Conservation (phyloP, 23 tunicate species). For the Phallusia fumigata region DNA sequence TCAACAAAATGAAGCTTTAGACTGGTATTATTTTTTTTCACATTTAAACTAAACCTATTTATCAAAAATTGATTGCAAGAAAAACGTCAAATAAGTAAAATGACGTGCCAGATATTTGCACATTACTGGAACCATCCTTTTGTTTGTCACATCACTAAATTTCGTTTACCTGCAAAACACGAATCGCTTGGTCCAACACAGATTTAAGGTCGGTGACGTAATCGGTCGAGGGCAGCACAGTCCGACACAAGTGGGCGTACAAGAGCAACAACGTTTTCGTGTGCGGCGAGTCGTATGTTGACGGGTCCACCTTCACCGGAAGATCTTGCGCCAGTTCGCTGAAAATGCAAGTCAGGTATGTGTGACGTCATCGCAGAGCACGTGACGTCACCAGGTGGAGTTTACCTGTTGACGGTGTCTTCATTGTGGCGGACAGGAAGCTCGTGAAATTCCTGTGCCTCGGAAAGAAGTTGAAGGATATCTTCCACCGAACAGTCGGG, state of each 20-base stretch:
- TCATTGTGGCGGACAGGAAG: slow-evolving; percentile 96
- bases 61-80: too few relatives aligned
- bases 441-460: slow-evolving; percentile 87
- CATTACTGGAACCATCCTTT: background rate
- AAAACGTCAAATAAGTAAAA: too few relatives aligned
- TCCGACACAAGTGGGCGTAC: slow-evolving; percentile 87
- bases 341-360: background rate
- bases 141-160: background rate
- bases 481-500: slow-evolving; percentile 62
- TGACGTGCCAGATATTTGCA: too few relatives aligned
- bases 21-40: too few relatives aligned
- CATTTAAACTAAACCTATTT: too few relatives aligned
- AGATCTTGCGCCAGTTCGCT: background rate
- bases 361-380: background rate
- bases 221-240: slow-evolving; percentile 86
- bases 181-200: slow-evolving; percentile 92
- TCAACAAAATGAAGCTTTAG: too few relatives aligned
- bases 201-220: slow-evolving; percentile 90
- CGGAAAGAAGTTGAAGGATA: slow-evolving; percentile 48
- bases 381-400: slow-evolving; percentile 49
- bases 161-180: slow-evolving; percentile 78
- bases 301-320: slow-evolving; percentile 29
- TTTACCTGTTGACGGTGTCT: slow-evolving; percentile 81
- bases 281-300: slow-evolving; percentile 65
- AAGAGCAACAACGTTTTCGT: slow-evolving; percentile 79